phyloP scores from a whole-genome alignment of 2,888 invertebrate genomes.

The Drosophila picticornis region DNA sequence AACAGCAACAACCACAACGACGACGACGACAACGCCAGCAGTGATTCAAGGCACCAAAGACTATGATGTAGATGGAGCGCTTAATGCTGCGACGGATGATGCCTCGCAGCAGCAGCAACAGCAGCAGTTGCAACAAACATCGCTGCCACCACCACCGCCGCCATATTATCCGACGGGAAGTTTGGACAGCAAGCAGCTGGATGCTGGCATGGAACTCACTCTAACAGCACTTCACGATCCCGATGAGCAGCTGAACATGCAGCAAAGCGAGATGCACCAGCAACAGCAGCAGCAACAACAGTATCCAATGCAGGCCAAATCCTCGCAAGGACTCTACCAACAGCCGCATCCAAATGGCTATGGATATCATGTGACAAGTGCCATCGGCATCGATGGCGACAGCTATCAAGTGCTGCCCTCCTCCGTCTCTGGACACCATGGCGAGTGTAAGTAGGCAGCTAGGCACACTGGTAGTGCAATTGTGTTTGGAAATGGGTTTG shows the following conservation, averaged over 20 bases:
- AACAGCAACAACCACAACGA: slow-evolving; percentile 25
- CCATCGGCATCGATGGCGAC: slow-evolving; percentile 82
- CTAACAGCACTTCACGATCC: slow-evolving; percentile 78
- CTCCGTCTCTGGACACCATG: slow-evolving; percentile 62
- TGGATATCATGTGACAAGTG: slow-evolving; percentile 84
- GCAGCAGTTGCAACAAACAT: slow-evolving; percentile 26
- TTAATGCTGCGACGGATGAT: slow-evolving; percentile 51
- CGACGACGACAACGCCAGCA: slow-evolving; percentile 20
- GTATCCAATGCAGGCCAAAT: slow-evolving; percentile 51
- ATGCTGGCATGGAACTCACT: slow-evolving; percentile 80
- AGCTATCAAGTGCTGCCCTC: slow-evolving; percentile 84
- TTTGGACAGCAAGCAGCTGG: slow-evolving; percentile 79
- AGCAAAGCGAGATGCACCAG: slow-evolving; percentile 56
- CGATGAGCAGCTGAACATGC: slow-evolving; percentile 79
- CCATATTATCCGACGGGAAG: slow-evolving; percentile 80
- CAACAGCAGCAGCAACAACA: slow-evolving; percentile 56
- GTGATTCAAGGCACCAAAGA: slow-evolving; percentile 66
- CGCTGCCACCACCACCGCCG: slow-evolving; percentile 71
- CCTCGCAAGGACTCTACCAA: slow-evolving; percentile 56
- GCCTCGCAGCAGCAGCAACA: slow-evolving; percentile 31
- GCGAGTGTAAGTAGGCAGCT: slow-evolving; percentile 81
- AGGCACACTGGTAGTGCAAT: background rate
- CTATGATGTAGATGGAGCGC: slow-evolving; percentile 73
- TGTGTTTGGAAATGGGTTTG: background rate
- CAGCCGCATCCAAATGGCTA: slow-evolving; percentile 76